Percentiles rank a stretch among this genome's conserved stretches.
Conservation (phyloP, 2,888 invertebrate genomes). For the Cheilosia impressa region DNA sequence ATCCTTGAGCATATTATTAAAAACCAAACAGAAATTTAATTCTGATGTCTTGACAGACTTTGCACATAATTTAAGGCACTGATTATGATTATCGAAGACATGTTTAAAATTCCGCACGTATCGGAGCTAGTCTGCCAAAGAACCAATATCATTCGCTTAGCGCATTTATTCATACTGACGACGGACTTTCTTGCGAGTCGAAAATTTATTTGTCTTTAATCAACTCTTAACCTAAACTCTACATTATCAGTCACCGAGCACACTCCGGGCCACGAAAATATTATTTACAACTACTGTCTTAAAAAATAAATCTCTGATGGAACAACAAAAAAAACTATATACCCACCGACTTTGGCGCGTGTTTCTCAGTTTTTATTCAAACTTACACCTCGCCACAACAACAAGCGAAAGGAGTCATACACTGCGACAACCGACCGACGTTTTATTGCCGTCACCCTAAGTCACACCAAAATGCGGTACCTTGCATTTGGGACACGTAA, state of each 20-base stretch:
- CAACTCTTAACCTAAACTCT: conserved; percentile 71
- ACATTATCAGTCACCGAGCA: conserved; percentile 69
- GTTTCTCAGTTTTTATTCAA: conserved; percentile 64
- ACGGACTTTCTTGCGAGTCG: conserved; percentile 33
- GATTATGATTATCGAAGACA: conserved; percentile 54
- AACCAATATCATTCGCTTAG: conserved; percentile 48
- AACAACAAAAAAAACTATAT: background rate
- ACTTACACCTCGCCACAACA: conserved; percentile 8
- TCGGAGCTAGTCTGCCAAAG: conserved; percentile 46
- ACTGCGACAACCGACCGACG: conserved; percentile 26
- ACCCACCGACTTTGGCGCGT: conserved; percentile 58
- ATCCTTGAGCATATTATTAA: conserved; percentile 40
- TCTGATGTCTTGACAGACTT: conserved; percentile 24
- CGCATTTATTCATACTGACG: conserved; percentile 15
- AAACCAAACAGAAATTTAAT: conserved; percentile 28
- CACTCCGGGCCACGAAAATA: conserved; percentile 59
- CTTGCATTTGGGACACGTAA: conserved; percentile 78
- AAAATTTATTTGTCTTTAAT: conserved; percentile 73
- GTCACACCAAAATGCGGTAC: conserved; percentile 72
- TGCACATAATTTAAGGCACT: conserved; percentile 59
- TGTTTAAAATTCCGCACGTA: conserved; percentile 61
- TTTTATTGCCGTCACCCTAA: conserved; percentile 73
- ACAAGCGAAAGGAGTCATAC: conserved; percentile 32
- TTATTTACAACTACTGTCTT: conserved; percentile 60
- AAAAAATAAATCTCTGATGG: conserved; percentile 54